A percentile compares a stretch with the other conserved stretches of the same genome.
Conservation (phyloP, 1,140 invertebrate genomes). For the Sesamia nonagrioides region DNA sequence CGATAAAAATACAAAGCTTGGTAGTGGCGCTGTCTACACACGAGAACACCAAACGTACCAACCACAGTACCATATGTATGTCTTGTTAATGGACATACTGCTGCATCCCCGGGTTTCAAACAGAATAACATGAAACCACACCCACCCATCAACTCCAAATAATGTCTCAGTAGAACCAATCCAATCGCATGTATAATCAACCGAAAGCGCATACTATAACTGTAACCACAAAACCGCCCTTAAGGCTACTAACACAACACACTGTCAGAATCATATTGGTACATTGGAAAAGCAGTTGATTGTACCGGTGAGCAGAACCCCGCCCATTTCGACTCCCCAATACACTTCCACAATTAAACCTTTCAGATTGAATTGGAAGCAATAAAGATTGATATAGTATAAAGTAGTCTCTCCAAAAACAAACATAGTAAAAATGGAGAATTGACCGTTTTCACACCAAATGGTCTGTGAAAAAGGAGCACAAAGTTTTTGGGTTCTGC, state of each 20-base stretch:
- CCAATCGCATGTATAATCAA: not conserved
- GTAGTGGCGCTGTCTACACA: too few relatives aligned
- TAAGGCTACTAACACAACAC: too few relatives aligned
- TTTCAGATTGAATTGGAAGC: slow-evolving; percentile 44
- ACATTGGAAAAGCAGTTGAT: not conserved
- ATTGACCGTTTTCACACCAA: slow-evolving; percentile 46
- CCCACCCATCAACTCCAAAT: slow-evolving; percentile 1
- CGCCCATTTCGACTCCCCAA: slow-evolving; percentile 24
- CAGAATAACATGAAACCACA: not conserved
- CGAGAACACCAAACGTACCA: too few relatives aligned
- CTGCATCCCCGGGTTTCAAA: not conserved
- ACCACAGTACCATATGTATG: too few relatives aligned
- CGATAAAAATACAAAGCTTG: too few relatives aligned
- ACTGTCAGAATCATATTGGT: too few relatives aligned
- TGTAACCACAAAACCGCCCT: too few relatives aligned
- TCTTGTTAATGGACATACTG: too few relatives aligned
- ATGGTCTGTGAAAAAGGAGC: slow-evolving; percentile 50
- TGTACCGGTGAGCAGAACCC: not conserved
- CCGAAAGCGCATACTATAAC: too few relatives aligned
- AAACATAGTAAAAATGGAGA: slow-evolving; percentile 37
- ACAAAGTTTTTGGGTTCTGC: slow-evolving; percentile 41
- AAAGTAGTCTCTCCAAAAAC: slow-evolving; percentile 42
- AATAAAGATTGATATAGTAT: slow-evolving; percentile 49
- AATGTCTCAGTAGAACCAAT: not conserved
- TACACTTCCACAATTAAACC: slow-evolving; percentile 31